A percentile compares a stretch with the other conserved stretches of the same genome.
These are phyloP conservation scores for Drosophila limbata DNA, from an alignment of 2,888 invertebrate genomes.

Conservation along the genomic window DNA sequence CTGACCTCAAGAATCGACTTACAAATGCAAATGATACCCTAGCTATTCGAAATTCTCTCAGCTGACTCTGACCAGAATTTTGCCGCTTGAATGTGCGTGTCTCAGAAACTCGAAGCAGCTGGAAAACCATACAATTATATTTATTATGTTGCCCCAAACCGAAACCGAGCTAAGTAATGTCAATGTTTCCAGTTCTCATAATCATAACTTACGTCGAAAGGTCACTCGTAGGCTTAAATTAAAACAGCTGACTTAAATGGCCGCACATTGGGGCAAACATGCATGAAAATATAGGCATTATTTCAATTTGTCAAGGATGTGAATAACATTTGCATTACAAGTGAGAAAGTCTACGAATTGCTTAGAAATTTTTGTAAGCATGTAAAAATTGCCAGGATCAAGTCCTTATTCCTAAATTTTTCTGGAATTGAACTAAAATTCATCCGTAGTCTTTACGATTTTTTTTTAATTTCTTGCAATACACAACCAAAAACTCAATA, in stretches of 20 bases:
- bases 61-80: constrained; percentile 20
- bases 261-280: constrained; percentile 51
- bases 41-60: constrained; percentile 8
- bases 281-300: too few species aligned
- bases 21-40: constrained; percentile 29
- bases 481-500: too few species aligned
- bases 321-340: too few species aligned
- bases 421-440: too few species aligned
- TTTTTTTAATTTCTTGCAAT: too few species aligned
- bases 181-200: constrained; percentile 78
- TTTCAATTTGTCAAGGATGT: too few species aligned
- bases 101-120: constrained; percentile 9
- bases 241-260: constrained; percentile 60
- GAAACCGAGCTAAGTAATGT: constrained; percentile 66
- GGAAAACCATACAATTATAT: constrained; percentile 67
- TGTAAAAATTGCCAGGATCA: neutral
- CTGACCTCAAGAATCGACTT: constrained; percentile 10
- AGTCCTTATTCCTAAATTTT: too few species aligned
- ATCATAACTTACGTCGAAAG: constrained; percentile 79
- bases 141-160: constrained; percentile 65
- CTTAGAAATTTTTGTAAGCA: neutral
- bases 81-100: constrained; percentile 32
- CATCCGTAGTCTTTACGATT: too few species aligned
- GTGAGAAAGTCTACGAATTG: too few species aligned
- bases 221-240: constrained; percentile 29